Conservation (phyloP, 2,888 invertebrate genomes). For the Amaurobius ferox region DNA sequence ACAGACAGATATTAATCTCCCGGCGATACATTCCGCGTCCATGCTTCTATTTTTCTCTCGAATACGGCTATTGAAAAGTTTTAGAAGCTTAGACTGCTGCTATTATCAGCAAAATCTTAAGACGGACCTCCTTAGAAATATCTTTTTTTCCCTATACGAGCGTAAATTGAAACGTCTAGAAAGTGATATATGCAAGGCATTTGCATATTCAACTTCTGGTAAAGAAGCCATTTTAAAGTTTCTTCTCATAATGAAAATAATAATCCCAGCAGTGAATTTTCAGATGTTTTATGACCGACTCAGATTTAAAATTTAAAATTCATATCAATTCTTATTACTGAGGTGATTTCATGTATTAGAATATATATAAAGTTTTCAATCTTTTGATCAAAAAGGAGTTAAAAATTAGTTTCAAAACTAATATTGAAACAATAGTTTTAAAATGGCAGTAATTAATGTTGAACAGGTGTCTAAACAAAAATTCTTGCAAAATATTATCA, state of each 20-base stretch:
- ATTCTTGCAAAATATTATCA: too few species aligned
- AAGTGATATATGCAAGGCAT: neutral
- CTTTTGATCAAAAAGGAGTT: too few species aligned
- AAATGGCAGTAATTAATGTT: too few species aligned
- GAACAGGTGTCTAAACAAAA: too few species aligned
- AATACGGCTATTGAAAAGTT: neutral
- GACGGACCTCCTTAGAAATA: neutral
- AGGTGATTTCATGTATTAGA: too few species aligned
- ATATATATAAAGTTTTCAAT: too few species aligned
- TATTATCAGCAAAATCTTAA: neutral
- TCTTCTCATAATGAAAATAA: neutral
- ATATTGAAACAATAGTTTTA: too few species aligned
- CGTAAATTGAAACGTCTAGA: neutral
- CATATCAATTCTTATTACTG: too few species aligned
- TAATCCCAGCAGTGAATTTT: neutral
- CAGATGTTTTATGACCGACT: too few species aligned
- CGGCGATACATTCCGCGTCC: neutral
- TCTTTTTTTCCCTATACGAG: neutral
- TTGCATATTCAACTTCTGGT: neutral
- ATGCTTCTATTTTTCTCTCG: neutral
- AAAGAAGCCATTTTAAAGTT: neutral
- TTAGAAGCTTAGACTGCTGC: neutral
- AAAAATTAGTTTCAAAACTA: too few species aligned
- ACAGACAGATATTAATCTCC: neutral
- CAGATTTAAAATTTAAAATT: too few species aligned